phyloP scores from a whole-genome alignment of 2,888 invertebrate genomes.

The Cyrtodaria siliqua region DNA sequence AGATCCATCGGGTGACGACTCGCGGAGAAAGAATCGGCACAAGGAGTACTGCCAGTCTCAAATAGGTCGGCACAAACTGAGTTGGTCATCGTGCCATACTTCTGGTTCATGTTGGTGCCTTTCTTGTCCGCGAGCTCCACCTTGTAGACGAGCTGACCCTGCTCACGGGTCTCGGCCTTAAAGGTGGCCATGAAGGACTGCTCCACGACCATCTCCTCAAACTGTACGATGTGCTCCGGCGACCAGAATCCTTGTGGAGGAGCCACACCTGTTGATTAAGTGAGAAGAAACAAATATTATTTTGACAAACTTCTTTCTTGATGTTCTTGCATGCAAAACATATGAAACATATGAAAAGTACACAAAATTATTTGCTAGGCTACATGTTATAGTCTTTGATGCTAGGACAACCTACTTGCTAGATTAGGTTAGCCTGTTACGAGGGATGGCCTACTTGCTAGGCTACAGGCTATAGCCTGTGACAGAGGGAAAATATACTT shows the following conservation, averaged over 20 bases:
- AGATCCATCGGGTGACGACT: constrained; percentile 10
- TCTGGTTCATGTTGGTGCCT: constrained; percentile 73
- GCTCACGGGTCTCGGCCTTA: constrained; percentile 51
- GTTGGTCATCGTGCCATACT: constrained; percentile 73
- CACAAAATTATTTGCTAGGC: no score
- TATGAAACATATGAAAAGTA: no score
- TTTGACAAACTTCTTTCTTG: no score
- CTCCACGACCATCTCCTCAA: constrained; percentile 78
- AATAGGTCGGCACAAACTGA: constrained; percentile 17
- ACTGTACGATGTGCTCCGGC: constrained; percentile 77
- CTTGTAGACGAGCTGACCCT: constrained; percentile 61
- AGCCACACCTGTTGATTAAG: constrained; percentile 72
- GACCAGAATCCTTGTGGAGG: constrained; percentile 78
- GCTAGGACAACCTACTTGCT: no score
- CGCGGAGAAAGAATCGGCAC: constrained; percentile 7
- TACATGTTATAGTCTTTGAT: no score
- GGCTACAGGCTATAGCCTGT: no score
- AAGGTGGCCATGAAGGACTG: constrained; percentile 74
- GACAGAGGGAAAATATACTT: constrained; percentile 42
- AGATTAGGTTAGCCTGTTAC: no score
- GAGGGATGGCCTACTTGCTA: no score
- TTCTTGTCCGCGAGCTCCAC: constrained; percentile 70
- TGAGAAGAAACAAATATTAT: no score
- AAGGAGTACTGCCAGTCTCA: background rate
- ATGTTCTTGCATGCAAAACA: no score